Evolutionary conservation across 1,140 invertebrate species (phyloP), one percentile per base, ranked within the genome.

Genomic region (Sweltsa coloradensis): DNA sequence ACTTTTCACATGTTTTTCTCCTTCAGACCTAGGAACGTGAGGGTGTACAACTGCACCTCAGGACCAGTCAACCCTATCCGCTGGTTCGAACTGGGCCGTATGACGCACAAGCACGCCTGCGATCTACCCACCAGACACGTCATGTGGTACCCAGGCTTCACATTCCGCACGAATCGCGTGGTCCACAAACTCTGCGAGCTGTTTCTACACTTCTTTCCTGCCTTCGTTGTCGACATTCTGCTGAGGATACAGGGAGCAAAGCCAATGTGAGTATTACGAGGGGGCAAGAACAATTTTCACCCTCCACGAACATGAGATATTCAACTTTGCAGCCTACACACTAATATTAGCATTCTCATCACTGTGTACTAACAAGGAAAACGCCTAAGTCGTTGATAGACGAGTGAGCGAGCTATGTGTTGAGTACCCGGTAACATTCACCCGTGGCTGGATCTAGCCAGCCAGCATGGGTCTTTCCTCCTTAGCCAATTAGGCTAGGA

Each of bases 11-110:
- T 45, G 23, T 45, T 31, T 47, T 48, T 26, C 40, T 37, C 57
- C 22, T 53, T 53, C 41, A 78, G 74, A 41, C 70, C 68, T 1
- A 76, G 75, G 31, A 61, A 61, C 1, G 71, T 86, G 42, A 68
- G 70, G 31, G 79, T 97, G n/a, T 96, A 92, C 63, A 94, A 97
- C 62, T 90, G 89, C 54, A 93, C 89, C 0, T 88, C 86, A 13
- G 88, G 91, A 1, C 68, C 76, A 4, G 69, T 83, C 16, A 94
- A 94, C 60, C 83, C 84, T 1, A 72, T 96, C 27, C 75, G 68
- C 2, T 97, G 93, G 92, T 77, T 82, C 21, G 71, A 85, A 51
- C 80, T 92, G 50, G 78, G 78, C 0, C 53, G 66, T 9, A 65
- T 81, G 2, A 81, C 79, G 13, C 69, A 78, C 34, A 79, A 80